Evolutionary conservation across 2,113 vertebrate genomes (phyloP).

Genomic region (Hyperoodon ampullatus): DNA sequence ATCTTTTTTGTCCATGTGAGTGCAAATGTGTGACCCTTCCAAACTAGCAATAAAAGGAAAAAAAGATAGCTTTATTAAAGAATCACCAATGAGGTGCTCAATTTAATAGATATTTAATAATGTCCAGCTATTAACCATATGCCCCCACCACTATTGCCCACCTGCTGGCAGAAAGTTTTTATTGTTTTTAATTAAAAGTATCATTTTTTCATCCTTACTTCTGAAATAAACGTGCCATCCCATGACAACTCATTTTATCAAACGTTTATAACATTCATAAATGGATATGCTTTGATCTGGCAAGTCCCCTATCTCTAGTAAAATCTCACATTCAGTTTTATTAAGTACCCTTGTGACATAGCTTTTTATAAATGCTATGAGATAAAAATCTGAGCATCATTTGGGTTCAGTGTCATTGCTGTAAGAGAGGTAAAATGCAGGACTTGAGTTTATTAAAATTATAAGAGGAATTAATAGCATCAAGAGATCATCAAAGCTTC

Average conservation of each 20-base stretch:
- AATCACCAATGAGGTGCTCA: slow-evolving; percentile 54
- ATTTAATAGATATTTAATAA: slow-evolving; percentile 63
- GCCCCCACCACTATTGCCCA: background rate
- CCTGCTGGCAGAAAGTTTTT: slow-evolving; percentile 68
- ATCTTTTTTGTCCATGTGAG: background rate
- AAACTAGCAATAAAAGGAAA: background rate
- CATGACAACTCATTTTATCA: slow-evolving; percentile 70
- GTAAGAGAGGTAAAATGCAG: slow-evolving; percentile 40
- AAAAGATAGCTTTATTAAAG: slow-evolving; percentile 49
- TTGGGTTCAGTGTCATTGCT: slow-evolving; percentile 46
- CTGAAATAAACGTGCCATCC: slow-evolving; percentile 76
- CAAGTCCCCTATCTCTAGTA: slow-evolving; percentile 63
- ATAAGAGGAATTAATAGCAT: slow-evolving; percentile 53
- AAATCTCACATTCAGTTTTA: slow-evolving; percentile 75
- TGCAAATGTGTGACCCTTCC: background rate
- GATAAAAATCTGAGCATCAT: slow-evolving; percentile 64
- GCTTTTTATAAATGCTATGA: slow-evolving; percentile 66
- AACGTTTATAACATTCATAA: slow-evolving; percentile 67
- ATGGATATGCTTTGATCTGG: slow-evolving; percentile 68
- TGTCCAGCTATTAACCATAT: slow-evolving; percentile 65
- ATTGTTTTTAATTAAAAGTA: slow-evolving; percentile 78
- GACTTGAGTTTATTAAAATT: slow-evolving; percentile 67
- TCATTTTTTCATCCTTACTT: slow-evolving; percentile 66
- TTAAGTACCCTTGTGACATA: slow-evolving; percentile 66
- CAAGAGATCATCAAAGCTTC: background rate